Conservation (phyloP, 2,888 invertebrate species). For the Pilophorus perplexus region DNA sequence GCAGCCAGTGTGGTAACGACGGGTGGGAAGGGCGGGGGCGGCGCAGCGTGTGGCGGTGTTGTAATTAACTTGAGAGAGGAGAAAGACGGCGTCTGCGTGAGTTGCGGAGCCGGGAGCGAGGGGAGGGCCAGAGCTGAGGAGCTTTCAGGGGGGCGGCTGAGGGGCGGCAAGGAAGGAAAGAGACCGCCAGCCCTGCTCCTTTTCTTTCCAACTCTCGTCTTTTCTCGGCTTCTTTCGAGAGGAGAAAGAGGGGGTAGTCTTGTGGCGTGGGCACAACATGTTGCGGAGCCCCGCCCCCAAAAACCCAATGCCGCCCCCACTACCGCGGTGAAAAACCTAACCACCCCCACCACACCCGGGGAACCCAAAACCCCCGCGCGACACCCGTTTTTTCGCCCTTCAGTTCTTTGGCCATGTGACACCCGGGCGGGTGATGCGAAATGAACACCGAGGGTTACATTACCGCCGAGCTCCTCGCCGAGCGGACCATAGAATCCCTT, state of each 20-base stretch:
- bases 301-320: conserved; percentile 40
- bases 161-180: conserved; percentile 13
- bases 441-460: conserved; percentile 52
- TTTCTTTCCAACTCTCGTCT: conserved; percentile 46
- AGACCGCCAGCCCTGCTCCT: conserved; percentile 21
- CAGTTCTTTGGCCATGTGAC: conserved; percentile 48
- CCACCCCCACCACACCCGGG: conserved; percentile 44
- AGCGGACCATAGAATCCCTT: conserved; percentile 78
- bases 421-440: conserved; percentile 37
- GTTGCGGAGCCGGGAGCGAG: conserved; percentile 19
- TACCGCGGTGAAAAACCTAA: conserved; percentile 45
- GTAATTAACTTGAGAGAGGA: conserved; percentile 36
- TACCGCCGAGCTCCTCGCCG: conserved; percentile 78
- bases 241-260: conserved; percentile 47
- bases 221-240: conserved; percentile 48
- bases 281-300: conserved; percentile 44
- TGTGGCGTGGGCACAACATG: conserved; percentile 47
- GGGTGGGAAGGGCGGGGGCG: conserved; percentile 23
- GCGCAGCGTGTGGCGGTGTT: conserved; percentile 27
- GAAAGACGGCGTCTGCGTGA: conserved; percentile 41
- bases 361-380: no score
- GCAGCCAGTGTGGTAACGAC: conserved; percentile 40
- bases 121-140: no score
- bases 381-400: conserved; percentile 44
- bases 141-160: neutral